These are phyloP conservation scores for Sebastiscus tertius DNA, from an alignment of 2,797 vertebrate species.

Conservation along the genomic window DNA sequence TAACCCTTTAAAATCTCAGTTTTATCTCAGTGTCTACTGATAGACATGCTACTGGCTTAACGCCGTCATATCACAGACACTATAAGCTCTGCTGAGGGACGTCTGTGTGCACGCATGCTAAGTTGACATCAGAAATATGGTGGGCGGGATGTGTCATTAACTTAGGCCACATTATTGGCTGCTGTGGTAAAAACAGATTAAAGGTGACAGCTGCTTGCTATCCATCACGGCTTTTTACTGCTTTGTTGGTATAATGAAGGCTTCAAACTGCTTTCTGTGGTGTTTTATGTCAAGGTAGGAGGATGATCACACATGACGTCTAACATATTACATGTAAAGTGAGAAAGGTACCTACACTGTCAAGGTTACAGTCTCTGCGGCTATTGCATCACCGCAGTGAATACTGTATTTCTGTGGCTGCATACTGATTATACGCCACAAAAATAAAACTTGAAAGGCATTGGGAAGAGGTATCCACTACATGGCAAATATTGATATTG, in stretches of 20 bases:
- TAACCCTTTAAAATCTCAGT: background rate
- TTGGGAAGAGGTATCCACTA: background rate
- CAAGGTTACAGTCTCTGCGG: background rate
- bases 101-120: conserved; percentile 48
- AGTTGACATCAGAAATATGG: conserved; percentile 36
- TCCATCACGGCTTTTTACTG: conserved; percentile 17
- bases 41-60: conserved; percentile 1
- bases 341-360: background rate
- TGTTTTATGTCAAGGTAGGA: conserved; percentile 1
- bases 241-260: conserved; percentile 13
- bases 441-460: background rate
- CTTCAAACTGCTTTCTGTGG: conserved; percentile 32
- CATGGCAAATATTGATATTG: background rate
- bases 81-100: conserved; percentile 42
- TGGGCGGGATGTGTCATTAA: conserved; percentile 40
- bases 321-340: background rate
- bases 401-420: background rate
- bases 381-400: background rate
- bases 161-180: conserved; percentile 35
- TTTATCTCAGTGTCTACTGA: background rate
- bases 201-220: conserved; percentile 37
- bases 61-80: conserved; percentile 12
- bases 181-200: conserved; percentile 38
- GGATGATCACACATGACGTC: background rate
- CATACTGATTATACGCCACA: background rate